phyloP scores from a whole-genome alignment of 2,113 vertebrate species.

The Neodontobutis hainanensis region DNA sequence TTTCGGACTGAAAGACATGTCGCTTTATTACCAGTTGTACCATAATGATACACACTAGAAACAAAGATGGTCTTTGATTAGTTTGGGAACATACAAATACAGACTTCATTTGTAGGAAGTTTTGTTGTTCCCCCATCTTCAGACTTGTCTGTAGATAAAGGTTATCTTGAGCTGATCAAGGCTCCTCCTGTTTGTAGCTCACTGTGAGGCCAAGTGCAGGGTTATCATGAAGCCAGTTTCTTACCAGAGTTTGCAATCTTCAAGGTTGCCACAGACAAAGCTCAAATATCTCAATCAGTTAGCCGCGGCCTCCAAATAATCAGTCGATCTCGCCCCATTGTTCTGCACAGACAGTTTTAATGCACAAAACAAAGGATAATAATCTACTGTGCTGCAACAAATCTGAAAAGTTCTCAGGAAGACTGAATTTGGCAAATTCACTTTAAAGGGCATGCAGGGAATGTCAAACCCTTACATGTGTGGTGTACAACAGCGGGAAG shows the following conservation, averaged over 20 bases:
- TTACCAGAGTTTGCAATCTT: slow-evolving; percentile 45
- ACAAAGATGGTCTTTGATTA: slow-evolving; percentile 56
- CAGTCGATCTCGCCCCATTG: slow-evolving; percentile 46
- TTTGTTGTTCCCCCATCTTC: slow-evolving; percentile 36
- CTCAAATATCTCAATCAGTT: slow-evolving; percentile 59
- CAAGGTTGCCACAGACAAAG: slow-evolving; percentile 25
- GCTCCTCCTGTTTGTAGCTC: slow-evolving; percentile 52
- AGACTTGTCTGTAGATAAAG: slow-evolving; percentile 29
- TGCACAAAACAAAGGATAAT: slow-evolving; percentile 43
- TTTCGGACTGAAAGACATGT: slow-evolving; percentile 75
- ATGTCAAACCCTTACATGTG: slow-evolving; percentile 52
- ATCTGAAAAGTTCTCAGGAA: slow-evolving; percentile 29
- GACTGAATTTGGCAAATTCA: slow-evolving; percentile 29
- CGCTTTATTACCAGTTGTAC: slow-evolving; percentile 62
- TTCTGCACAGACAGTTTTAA: slow-evolving; percentile 33
- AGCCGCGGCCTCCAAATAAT: slow-evolving; percentile 45
- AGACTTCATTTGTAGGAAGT: slow-evolving; percentile 59
- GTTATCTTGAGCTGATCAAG: slow-evolving; percentile 51
- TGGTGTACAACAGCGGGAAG: slow-evolving; percentile 55
- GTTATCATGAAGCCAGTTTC: slow-evolving; percentile 33
- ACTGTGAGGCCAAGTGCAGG: slow-evolving; percentile 55
- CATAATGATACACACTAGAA: slow-evolving; percentile 49
- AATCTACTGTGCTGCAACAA: slow-evolving; percentile 38
- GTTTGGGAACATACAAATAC: slow-evolving; percentile 39
- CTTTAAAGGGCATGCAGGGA: slow-evolving; percentile 39